Percentiles rank a stretch among this genome's conserved stretches.
Evolutionary conservation across 2,797 vertebrate genomes (phyloP).

Genomic region (Erethizon dorsatum): DNA sequence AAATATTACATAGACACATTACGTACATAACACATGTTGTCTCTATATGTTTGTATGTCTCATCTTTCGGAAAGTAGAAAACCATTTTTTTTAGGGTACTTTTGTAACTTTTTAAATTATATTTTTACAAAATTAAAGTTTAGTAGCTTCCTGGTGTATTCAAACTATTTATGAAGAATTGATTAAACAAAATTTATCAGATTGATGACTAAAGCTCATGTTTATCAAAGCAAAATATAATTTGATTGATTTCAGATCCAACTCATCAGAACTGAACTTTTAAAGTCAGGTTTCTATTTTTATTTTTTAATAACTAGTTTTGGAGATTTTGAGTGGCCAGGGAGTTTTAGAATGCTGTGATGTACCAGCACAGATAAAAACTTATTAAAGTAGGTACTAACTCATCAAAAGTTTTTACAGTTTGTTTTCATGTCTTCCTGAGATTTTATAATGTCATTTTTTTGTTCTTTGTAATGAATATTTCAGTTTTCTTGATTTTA

Average conservation of each 20-base stretch:
- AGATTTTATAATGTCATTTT: neutral
- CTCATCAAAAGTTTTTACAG: neutral
- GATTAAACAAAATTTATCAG: slow-evolving; percentile 1
- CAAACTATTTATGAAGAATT: neutral
- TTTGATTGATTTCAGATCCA: neutral
- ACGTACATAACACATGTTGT: neutral
- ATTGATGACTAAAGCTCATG: neutral
- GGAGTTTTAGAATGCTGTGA: neutral
- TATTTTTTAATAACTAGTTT: neutral
- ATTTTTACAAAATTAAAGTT: slow-evolving; percentile 5
- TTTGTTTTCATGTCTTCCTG: neutral
- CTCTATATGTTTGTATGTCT: neutral
- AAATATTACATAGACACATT: neutral
- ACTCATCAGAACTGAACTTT: neutral
- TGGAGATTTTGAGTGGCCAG: neutral
- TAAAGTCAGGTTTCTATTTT: neutral
- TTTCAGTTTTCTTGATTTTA: neutral
- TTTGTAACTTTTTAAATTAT: neutral
- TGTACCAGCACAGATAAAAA: neutral
- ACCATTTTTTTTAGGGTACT: neutral
- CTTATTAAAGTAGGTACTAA: neutral
- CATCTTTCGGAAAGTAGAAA: slow-evolving; percentile 19
- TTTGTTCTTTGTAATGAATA: neutral
- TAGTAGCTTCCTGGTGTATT: neutral
- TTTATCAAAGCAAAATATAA: neutral